Conservation (phyloP, 1,140 invertebrate genomes). For the Achroia grisella region DNA sequence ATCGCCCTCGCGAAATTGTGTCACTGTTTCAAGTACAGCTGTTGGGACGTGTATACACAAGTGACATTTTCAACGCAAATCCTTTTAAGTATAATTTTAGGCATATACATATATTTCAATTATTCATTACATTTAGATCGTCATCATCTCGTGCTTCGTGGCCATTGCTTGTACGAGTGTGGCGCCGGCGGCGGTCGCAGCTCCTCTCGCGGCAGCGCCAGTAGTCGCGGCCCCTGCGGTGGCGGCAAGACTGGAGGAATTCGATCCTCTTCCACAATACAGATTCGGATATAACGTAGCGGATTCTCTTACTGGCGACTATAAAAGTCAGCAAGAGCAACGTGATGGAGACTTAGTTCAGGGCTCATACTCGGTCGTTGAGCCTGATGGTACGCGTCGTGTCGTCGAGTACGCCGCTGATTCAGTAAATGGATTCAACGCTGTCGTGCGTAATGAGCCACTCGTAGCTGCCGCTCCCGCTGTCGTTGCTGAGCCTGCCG, state of each 20-base stretch:
- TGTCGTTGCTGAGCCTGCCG: slow-evolving; percentile 34
- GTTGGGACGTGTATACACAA: slow-evolving; percentile 21
- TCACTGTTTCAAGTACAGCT: slow-evolving; percentile 63
- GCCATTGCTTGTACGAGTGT: slow-evolving; percentile 33
- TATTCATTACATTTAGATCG: slow-evolving; percentile 30
- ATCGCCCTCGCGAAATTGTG: slow-evolving; percentile 52
- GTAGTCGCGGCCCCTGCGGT: slow-evolving; percentile 39
- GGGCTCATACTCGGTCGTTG: slow-evolving; percentile 77
- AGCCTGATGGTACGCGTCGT: slow-evolving; percentile 78
- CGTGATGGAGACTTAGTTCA: slow-evolving; percentile 77
- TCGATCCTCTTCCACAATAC: slow-evolving; percentile 78
- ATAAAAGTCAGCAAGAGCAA: slow-evolving; percentile 65
- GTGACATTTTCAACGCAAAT: background rate
- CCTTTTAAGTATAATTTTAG: too few relatives aligned
- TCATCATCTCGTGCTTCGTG: slow-evolving; percentile 48
- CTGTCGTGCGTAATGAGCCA: slow-evolving; percentile 65
- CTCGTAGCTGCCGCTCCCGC: slow-evolving; percentile 46
- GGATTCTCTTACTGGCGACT: slow-evolving; percentile 73
- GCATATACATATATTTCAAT: background rate
- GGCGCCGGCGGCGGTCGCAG: slow-evolving; percentile 40
- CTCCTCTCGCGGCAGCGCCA: slow-evolving; percentile 27
- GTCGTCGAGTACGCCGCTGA: slow-evolving; percentile 78
- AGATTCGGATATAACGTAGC: slow-evolving; percentile 80
- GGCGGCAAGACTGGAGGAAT: slow-evolving; percentile 59
- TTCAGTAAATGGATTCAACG: slow-evolving; percentile 72